Percentiles rank a stretch among this genome's conserved stretches.
Evolutionary conservation across 2,888 invertebrate species (phyloP).

Genomic region (Luperina nickerlii): DNA sequence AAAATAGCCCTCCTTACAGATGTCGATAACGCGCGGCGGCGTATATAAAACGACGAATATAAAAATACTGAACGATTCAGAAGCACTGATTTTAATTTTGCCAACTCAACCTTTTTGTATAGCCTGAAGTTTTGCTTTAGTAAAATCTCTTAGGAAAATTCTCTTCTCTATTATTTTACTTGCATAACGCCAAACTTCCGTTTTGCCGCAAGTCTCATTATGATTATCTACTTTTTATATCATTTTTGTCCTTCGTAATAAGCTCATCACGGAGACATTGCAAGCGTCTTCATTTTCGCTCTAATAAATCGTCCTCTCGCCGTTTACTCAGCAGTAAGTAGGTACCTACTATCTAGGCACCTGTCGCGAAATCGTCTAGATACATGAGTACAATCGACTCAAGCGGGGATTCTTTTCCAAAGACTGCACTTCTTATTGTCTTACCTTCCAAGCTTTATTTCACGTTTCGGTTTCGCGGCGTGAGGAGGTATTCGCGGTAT

Average conservation of each 20-base stretch:
- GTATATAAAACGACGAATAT: not conserved
- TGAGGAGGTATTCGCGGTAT: constrained; percentile 80
- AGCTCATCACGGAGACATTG: constrained; percentile 52
- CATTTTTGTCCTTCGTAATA: constrained; percentile 44
- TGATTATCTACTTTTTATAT: constrained; percentile 20
- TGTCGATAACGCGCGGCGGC: not conserved
- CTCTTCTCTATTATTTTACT: not conserved
- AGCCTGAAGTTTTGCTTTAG: not conserved
- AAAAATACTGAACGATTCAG: not conserved
- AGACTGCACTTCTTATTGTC: constrained; percentile 85
- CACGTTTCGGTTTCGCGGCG: constrained; percentile 81
- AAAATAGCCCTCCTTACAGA: not conserved
- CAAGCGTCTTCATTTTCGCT: constrained; percentile 75
- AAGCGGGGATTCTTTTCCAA: constrained; percentile 88
- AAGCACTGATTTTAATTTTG: not conserved
- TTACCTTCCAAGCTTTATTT: constrained; percentile 84
- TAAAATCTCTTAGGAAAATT: not conserved
- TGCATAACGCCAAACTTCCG: constrained; percentile 7
- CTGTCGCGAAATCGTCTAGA: constrained; percentile 73
- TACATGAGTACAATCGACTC: constrained; percentile 65
- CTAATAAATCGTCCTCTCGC: constrained; percentile 78
- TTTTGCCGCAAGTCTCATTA: constrained; percentile 34
- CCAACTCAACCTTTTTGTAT: not conserved
- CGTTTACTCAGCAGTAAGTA: constrained; percentile 49
- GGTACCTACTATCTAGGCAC: constrained; percentile 61